phyloP scores from a whole-genome alignment of 2,888 invertebrate genomes.

The Platypus cylindrus region DNA sequence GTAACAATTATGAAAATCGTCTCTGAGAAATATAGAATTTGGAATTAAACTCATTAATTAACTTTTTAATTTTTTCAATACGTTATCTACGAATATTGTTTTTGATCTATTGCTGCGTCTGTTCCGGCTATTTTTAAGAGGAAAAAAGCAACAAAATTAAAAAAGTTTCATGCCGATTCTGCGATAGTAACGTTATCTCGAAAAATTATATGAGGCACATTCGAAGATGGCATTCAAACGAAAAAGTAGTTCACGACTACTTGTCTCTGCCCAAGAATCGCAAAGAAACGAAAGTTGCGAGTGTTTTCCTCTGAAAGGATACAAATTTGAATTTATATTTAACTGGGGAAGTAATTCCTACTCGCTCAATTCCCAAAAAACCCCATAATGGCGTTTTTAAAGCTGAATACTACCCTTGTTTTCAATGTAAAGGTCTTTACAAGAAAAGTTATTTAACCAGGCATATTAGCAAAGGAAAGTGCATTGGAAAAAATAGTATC shows the following conservation, averaged over 20 bases:
- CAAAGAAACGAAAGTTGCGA: constrained; percentile 9
- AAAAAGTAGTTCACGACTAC: constrained; percentile 12
- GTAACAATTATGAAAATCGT: no score
- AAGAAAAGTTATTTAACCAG: neutral
- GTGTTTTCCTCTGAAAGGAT: constrained; percentile 7
- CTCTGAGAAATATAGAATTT: no score
- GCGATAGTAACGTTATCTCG: constrained; percentile 9
- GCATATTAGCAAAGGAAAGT: neutral
- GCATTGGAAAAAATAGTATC: no score
- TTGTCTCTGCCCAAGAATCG: constrained; percentile 9
- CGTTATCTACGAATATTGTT: no score
- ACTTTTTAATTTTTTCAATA: no score
- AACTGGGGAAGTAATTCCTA: constrained; percentile 7
- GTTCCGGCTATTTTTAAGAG: no score
- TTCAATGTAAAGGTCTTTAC: neutral
- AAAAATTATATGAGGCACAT: constrained; percentile 16
- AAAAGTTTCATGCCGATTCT: constrained; percentile 10
- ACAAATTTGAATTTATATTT: constrained; percentile 13
- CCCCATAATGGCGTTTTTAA: neutral
- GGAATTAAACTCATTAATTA: no score
- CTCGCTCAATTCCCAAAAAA: no score
- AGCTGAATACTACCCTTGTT: neutral
- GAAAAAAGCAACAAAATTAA: neutral
- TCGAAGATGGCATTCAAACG: constrained; percentile 9
- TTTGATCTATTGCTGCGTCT: no score